A percentile compares a stretch with the other conserved stretches of the same genome.
These are phyloP conservation scores for Pandemis heparana DNA, from an alignment of 2,888 invertebrate species.

Conservation along the genomic window DNA sequence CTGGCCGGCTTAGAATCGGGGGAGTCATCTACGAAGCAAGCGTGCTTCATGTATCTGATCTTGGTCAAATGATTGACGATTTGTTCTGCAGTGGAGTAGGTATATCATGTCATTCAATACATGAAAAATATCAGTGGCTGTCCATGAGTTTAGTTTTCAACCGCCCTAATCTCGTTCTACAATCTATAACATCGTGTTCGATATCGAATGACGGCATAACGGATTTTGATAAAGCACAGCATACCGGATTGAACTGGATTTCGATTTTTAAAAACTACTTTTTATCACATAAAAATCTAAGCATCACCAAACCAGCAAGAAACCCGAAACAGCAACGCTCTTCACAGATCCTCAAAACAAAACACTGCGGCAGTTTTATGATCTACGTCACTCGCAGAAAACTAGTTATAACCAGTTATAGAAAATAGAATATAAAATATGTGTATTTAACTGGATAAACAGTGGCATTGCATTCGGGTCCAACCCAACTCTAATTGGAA, in stretches of 20 bases:
- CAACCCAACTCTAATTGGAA: not conserved
- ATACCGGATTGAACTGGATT: not conserved
- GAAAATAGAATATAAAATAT: not conserved
- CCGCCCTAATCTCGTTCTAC: not conserved
- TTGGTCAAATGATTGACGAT: no score
- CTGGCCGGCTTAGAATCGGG: no score
- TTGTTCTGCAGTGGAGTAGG: no score
- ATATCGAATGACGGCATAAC: not conserved
- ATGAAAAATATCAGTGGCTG: no score
- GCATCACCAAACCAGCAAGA: not conserved
- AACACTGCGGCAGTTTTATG: not conserved
- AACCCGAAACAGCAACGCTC: not conserved
- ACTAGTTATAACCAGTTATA: not conserved
- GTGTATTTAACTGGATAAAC: not conserved
- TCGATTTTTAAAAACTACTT: no score
- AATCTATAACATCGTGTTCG: not conserved
- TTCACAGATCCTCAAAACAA: no score
- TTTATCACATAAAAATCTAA: slow-evolving; percentile 2
- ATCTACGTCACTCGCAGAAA: not conserved
- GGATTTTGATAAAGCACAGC: not conserved
- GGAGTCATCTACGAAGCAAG: no score
- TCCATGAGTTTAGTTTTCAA: no score
- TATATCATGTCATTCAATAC: no score
- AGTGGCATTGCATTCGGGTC: not conserved
- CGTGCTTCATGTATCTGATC: no score